These are phyloP conservation scores for Xenus cinereus DNA, from an alignment of 2,113 vertebrate genomes.

Conservation along the genomic window DNA sequence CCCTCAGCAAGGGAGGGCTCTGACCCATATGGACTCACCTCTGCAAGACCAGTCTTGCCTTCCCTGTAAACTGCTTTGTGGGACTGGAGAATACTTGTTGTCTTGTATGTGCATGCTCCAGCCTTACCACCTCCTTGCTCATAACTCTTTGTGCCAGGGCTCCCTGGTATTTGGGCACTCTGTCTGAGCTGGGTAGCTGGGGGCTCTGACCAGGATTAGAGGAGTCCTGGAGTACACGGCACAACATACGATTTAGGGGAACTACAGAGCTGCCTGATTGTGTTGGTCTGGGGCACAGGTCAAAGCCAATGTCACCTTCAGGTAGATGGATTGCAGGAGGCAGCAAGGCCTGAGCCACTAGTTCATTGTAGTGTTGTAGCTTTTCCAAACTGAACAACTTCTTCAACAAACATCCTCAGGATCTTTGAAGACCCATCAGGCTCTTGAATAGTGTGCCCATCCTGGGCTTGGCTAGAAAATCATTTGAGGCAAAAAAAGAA, in stretches of 20 bases:
- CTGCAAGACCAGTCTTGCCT: not conserved
- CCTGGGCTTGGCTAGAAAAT: not conserved
- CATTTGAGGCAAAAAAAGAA: not conserved
- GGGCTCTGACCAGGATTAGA: not conserved
- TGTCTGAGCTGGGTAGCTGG: not conserved
- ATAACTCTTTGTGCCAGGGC: rapidly evolving
- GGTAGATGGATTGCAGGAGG: not conserved
- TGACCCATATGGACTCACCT: not conserved
- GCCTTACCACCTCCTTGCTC: not conserved
- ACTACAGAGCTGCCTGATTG: rapidly evolving
- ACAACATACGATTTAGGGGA: not conserved
- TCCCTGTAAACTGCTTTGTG: not conserved
- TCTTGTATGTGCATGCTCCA: not conserved
- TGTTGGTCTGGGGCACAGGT: not conserved
- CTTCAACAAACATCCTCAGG: not conserved
- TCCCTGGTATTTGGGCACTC: not conserved
- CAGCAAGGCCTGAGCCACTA: not conserved
- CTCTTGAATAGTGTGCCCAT: not conserved
- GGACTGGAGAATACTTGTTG: not conserved
- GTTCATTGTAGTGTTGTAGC: not conserved
- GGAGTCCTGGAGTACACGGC: not conserved
- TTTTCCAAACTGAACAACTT: not conserved
- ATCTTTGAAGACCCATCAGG: not conserved
- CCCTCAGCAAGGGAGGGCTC: not conserved
- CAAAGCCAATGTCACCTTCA: not conserved